Evolutionary conservation across 2,797 vertebrate species (phyloP).

Genomic region (Acrossocheilus fasciatus): DNA sequence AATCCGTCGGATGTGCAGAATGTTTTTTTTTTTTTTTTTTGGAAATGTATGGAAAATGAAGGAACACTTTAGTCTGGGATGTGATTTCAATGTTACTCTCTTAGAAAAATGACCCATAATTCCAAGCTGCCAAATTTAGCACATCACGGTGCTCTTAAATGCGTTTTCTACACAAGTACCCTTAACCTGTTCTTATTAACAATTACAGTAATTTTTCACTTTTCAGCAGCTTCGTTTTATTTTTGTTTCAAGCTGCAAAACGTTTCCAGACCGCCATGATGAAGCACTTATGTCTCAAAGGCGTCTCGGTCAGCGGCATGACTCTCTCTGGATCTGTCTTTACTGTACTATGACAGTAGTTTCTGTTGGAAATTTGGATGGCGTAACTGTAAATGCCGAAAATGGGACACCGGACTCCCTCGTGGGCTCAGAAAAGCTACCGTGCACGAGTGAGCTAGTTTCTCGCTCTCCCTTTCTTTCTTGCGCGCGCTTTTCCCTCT

Average conservation of each 20-base stretch:
- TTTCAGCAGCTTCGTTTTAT: conserved; percentile 36
- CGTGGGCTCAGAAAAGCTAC: conserved; percentile 83
- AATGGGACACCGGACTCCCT: conserved; percentile 62
- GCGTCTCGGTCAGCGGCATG: conserved; percentile 43
- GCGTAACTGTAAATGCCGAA: conserved; percentile 63
- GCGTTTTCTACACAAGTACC: conserved; percentile 22
- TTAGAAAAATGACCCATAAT: not conserved
- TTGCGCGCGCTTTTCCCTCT: conserved; percentile 65
- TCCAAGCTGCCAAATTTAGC: conserved; percentile 10
- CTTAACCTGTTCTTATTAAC: conserved; percentile 46
- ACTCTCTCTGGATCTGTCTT: conserved; percentile 53
- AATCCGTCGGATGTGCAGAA: no score
- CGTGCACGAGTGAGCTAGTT: conserved; percentile 75
- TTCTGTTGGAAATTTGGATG: conserved; percentile 62
- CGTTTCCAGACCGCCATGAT: conserved; percentile 50
- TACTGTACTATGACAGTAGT: conserved; percentile 61
- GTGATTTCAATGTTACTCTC: not conserved
- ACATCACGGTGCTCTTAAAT: not conserved
- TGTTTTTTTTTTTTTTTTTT: not conserved
- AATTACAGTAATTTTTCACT: conserved; percentile 40
- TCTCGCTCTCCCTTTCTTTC: conserved; percentile 75
- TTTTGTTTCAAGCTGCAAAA: conserved; percentile 33
- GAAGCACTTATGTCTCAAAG: conserved; percentile 52
- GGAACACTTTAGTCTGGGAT: not conserved
- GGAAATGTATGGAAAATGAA: not conserved